Base-by-base conservation (phyloP, 1,140 invertebrate genomes). In the Melitaea cinxia region DNA sequence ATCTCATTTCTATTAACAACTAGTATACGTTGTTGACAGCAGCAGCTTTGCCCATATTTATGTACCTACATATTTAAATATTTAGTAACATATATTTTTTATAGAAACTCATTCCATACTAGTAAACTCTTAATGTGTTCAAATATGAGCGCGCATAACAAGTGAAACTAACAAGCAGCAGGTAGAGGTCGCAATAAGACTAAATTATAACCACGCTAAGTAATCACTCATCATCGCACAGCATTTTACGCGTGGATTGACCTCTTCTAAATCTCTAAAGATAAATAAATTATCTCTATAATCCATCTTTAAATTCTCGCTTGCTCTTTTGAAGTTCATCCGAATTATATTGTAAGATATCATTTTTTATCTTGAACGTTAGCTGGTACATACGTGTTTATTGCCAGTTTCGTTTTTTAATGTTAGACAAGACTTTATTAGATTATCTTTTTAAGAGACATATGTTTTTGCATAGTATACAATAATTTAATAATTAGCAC, bases 131-230 rank as follows among this genome's bases (percentile, higher is more conserved):
- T 82, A 83, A 80, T 82, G 70, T 69, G 65, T 58, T 75, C 50
- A 66, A 62, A 61, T 71, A 66, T 79, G 79, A 75, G 79, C 82
- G 80, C 83, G 81, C 80, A 78, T 73, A 88, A 90, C 88, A 90
- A 90, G 88, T 84, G 82, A 76, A 60, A 57, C 83, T 90, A 88
- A 90, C 85, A 85, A 90, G 85, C 83, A 63, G 59, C 63, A 74
- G 64, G 77, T 66, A 72, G 71, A 77, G 70, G 76, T 68, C 73
- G 71, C 77, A 70, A 77, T 88, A 82, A 88, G 75, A 71, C 78
- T 83, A 88, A 90, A 86, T 88, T 85, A 88, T 85, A 78, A 68
- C 78, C 72, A 72, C 39, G 42, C 68, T 64, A 73, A 84, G 80
- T 85, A 90, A 90, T 90, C 82, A 83, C 75, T 87, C 82, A 70